phyloP scores from a whole-genome alignment of 2,797 vertebrate species.

The Loriculus beryllinus region DNA sequence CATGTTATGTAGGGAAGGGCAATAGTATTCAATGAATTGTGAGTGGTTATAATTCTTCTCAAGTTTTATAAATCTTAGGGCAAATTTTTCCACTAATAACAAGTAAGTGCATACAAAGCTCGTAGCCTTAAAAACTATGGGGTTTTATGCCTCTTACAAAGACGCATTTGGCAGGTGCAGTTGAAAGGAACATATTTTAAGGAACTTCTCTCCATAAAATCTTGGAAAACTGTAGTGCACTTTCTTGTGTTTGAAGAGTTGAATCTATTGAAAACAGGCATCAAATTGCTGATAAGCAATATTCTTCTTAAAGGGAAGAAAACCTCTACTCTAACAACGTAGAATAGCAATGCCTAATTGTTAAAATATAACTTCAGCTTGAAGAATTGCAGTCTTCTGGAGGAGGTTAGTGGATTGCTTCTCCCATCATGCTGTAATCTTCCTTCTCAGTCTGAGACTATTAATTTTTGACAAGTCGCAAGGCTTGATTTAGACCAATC shows the following conservation, averaged over 20 bases:
- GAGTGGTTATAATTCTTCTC: neutral
- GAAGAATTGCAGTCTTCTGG: neutral
- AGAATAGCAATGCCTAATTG: neutral
- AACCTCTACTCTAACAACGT: neutral
- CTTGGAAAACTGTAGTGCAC: neutral
- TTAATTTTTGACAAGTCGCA: slow-evolving; percentile 25
- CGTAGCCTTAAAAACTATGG: neutral
- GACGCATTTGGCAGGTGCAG: neutral
- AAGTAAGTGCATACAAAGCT: neutral
- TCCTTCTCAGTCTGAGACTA: neutral
- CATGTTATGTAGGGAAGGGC: neutral
- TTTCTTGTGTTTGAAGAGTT: neutral
- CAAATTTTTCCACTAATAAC: neutral
- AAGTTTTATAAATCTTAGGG: neutral
- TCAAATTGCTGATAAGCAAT: neutral
- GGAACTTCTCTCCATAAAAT: neutral
- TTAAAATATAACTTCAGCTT: neutral
- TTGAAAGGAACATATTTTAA: neutral
- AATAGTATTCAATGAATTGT: neutral
- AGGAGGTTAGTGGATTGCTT: neutral
- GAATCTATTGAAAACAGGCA: neutral
- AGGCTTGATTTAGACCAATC: slow-evolving; percentile 16
- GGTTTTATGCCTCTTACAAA: neutral
- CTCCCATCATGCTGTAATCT: neutral
- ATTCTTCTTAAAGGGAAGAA: neutral